Percentiles rank a stretch among this genome's conserved stretches.
Evolutionary conservation across 1,140 invertebrate genomes (phyloP).

Genomic region (Thalassaphorura encarpata): DNA sequence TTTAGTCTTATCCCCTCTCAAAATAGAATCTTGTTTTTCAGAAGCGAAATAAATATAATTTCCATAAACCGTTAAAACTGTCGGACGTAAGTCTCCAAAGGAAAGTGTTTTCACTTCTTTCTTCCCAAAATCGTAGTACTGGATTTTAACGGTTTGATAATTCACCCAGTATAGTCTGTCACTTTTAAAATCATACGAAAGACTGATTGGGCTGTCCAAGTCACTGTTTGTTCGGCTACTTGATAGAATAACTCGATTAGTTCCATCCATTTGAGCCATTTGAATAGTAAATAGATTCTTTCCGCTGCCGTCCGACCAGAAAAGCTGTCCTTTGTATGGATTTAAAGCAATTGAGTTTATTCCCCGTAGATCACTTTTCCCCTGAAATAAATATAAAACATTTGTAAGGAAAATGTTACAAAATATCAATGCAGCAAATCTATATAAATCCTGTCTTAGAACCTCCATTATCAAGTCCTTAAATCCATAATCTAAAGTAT

Average conservation of each 20-base stretch:
- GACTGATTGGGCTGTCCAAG: constrained; percentile 38
- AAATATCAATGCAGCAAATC: too few species aligned
- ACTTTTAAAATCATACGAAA: constrained; percentile 50
- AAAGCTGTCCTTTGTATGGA: constrained; percentile 54
- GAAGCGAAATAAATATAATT: constrained; percentile 51
- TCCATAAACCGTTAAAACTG: constrained; percentile 50
- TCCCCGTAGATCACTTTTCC: constrained; percentile 29
- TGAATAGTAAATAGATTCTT: constrained; percentile 46
- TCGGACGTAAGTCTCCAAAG: constrained; percentile 37
- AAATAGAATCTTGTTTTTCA: constrained; percentile 46
- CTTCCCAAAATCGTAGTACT: constrained; percentile 50
- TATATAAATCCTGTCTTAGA: too few species aligned
- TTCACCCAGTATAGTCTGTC: constrained; percentile 56
- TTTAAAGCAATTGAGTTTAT: constrained; percentile 53
- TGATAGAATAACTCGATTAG: constrained; percentile 39
- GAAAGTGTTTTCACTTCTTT: constrained; percentile 40
- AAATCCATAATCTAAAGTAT: too few species aligned
- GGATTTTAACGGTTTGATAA: constrained; percentile 42
- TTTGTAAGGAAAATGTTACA: too few species aligned
- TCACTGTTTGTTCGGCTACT: constrained; percentile 33
- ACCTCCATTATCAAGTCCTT: too few species aligned
- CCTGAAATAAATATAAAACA: too few species aligned
- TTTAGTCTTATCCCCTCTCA: constrained; percentile 44
- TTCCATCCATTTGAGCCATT: constrained; percentile 46
- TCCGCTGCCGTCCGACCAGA: constrained; percentile 44